phyloP scores from a whole-genome alignment of 1,140 invertebrate genomes.

The Drosophila mayri region DNA sequence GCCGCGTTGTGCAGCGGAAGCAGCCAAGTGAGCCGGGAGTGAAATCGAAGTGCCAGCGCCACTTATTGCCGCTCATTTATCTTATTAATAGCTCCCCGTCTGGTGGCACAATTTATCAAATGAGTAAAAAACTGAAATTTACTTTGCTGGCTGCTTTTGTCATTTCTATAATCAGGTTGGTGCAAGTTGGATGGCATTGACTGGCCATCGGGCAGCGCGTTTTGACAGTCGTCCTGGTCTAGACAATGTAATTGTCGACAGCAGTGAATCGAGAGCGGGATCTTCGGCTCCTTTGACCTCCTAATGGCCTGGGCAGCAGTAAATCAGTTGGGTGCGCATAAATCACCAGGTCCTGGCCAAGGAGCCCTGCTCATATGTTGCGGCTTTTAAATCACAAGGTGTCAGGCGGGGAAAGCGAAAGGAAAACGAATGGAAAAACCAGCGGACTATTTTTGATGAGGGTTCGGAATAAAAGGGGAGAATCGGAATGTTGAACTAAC shows the following conservation, averaged over 20 bases:
- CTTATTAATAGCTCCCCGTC: constrained; percentile 70
- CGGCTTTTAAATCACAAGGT: constrained; percentile 81
- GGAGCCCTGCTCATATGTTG: constrained; percentile 61
- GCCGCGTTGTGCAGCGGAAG: constrained; percentile 73
- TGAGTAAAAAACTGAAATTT: constrained; percentile 47
- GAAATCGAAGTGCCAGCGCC: constrained; percentile 57
- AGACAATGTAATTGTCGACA: constrained; percentile 74
- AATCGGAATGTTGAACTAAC: constrained; percentile 46
- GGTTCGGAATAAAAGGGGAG: constrained; percentile 33
- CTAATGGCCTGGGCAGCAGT: constrained; percentile 57
- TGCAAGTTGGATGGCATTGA: constrained; percentile 34
- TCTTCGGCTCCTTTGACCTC: constrained; percentile 1
- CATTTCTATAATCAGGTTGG: constrained; percentile 74
- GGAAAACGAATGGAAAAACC: constrained; percentile 10
- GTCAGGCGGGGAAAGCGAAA: constrained; percentile 47
- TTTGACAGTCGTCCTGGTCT: constrained; percentile 71
- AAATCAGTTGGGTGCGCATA: constrained; percentile 68
- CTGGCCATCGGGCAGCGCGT: constrained; percentile 33
- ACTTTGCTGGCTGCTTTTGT: constrained; percentile 61
- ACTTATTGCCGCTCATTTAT: constrained; percentile 80
- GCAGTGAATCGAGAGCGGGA: constrained; percentile 34
- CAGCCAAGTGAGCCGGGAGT: constrained; percentile 41
- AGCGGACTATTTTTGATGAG: constrained; percentile 64
- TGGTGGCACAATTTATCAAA: constrained; percentile 66
- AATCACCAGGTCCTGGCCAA: constrained; percentile 56